Base-by-base conservation (phyloP, 2,797 vertebrate genomes). In the Sebastes itinus region DNA sequence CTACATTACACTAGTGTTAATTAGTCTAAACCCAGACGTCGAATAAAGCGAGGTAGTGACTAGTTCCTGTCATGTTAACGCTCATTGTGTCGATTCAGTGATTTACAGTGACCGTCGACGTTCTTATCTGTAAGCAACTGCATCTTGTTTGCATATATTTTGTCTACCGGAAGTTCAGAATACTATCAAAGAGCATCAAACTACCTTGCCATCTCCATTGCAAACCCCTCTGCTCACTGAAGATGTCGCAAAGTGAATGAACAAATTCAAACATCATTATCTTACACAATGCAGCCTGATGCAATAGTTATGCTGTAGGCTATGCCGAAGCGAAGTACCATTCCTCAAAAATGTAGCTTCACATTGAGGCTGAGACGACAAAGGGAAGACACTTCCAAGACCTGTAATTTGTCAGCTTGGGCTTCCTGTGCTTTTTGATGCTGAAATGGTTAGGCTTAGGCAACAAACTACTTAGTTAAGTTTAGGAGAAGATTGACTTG, bases 1-100 rank as follows among this genome's bases (percentile, higher is more conserved):
- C 75, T 32, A 74, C 60, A 72, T 71, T 16, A 3, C 18, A 70
- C 22, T 68, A 38, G 54, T 64, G 76, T 71, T 56, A 77, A 85
- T 71, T 55, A 72, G 55, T 54, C 22, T 22, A 33, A 72, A 63
- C 16, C 63, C 54, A 60, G 64, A 80, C 30, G 33, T 1, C 25
- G n/a, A 67, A 42, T n/a, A 25, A 25, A 79, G 55, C 5, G 5
- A 62, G 28, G 60, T 64, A 13, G 14, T 55, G 30, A 69, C 20
- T 23, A 22, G 6, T 20, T 84, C 54, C 27, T 65, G 52, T 60
- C 71, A 60, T 67, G 52, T 59, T 46, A 25, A 59, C 49, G 23
- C 27, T 27, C 11, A 59, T 74, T 9, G n/a, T 62, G 42, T 72
- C 61, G 70, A 55, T 67, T n/a, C 9, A 65, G 32, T 67, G 35